Evolutionary conservation across 2,113 vertebrate genomes (phyloP).

Genomic region (Taxidea taxus): DNA sequence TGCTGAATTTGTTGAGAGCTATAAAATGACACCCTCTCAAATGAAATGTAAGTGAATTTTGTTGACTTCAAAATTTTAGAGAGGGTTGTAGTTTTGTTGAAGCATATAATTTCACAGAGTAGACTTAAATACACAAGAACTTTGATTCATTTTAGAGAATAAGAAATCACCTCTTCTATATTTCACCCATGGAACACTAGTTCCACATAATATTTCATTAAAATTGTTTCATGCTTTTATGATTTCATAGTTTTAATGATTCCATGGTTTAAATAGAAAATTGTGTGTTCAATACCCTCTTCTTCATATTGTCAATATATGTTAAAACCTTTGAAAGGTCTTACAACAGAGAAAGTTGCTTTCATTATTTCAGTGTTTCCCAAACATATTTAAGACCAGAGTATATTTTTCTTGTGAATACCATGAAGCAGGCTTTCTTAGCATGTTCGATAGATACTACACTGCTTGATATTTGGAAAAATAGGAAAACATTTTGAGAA

Average conservation of each 20-base stretch:
- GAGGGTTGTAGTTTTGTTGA: neutral
- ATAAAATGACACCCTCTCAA: neutral
- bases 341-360: neutral
- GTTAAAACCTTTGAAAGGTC: neutral
- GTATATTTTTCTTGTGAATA: neutral
- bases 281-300: neutral
- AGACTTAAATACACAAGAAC: neutral
- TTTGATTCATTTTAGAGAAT: neutral
- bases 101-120: neutral
- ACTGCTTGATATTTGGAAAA: constrained; percentile 15
- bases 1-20: neutral
- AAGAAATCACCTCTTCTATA: neutral
- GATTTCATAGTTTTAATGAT: neutral
- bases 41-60: constrained; percentile 1
- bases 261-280: neutral
- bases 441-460: neutral
- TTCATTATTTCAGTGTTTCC: neutral
- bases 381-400: neutral
- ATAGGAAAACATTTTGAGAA: neutral
- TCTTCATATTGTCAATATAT: neutral
- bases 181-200: neutral
- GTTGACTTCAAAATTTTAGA: neutral
- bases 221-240: neutral
- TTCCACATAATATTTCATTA: neutral
- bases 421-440: neutral